A percentile compares a stretch with the other conserved stretches of the same genome.
Conservation (phyloP, 2,888 invertebrate genomes). For the Phortica okadai region DNA sequence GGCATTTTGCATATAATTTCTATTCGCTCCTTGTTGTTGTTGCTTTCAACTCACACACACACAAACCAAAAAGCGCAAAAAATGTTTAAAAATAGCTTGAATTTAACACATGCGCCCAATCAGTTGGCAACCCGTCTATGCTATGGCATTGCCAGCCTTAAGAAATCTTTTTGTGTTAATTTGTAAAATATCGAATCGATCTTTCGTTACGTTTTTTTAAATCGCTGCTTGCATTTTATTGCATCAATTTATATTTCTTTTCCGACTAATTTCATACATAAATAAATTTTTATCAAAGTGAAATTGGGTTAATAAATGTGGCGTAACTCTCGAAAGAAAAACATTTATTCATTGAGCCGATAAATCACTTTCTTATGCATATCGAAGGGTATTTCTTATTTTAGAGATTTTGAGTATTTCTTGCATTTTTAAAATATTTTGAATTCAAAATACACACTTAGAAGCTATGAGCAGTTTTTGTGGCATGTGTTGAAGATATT, state of each 20-base stretch:
- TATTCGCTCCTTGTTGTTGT: constrained; percentile 51
- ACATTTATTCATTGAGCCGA: neutral
- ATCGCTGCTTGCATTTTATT: constrained; percentile 6
- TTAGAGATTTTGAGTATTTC: constrained; percentile 32
- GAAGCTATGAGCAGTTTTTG: neutral
- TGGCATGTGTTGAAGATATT: constrained; percentile 19
- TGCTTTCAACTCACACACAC: constrained; percentile 42
- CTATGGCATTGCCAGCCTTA: constrained; percentile 52
- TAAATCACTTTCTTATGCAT: constrained; percentile 18
- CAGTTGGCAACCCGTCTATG: constrained; percentile 42
- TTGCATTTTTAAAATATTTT: constrained; percentile 38
- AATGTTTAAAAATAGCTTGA: constrained; percentile 65
- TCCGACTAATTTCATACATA: too few species aligned
- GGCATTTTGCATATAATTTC: constrained; percentile 43
- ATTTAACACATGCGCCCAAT: neutral
- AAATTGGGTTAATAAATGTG: constrained; percentile 22
- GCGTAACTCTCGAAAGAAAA: neutral
- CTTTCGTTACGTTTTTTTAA: neutral
- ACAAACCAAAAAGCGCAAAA: constrained; percentile 33
- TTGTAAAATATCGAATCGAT: neutral
- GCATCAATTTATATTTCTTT: too few species aligned
- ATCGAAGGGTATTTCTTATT: neutral
- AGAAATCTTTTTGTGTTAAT: neutral
- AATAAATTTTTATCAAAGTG: neutral
- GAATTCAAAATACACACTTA: neutral